phyloP scores from a whole-genome alignment of 1,140 invertebrate genomes.

The Heterodera carotae region DNA sequence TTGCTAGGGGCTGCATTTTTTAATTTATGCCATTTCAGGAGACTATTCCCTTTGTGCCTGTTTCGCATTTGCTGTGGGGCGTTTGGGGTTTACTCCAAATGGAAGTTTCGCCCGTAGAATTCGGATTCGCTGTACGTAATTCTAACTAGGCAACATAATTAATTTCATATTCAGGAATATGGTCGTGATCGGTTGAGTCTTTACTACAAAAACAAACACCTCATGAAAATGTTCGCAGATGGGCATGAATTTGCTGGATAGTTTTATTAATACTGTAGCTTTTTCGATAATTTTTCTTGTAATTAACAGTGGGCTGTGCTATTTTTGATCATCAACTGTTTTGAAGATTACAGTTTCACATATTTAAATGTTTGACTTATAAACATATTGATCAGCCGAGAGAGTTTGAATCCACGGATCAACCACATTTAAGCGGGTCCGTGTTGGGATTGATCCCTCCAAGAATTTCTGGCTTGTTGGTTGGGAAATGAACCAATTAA shows the following conservation, averaged over 20 bases:
- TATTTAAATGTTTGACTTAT: too few species aligned
- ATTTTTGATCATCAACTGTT: too few species aligned
- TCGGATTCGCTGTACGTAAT: constrained; percentile 60
- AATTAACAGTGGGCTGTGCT: too few species aligned
- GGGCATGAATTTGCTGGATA: not conserved
- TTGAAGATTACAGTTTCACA: too few species aligned
- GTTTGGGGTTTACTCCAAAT: constrained; percentile 65
- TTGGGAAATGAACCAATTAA: too few species aligned
- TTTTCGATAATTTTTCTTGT: too few species aligned
- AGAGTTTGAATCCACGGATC: too few species aligned
- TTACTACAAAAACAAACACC: constrained; percentile 62
- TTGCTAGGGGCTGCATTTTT: not conserved
- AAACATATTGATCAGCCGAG: too few species aligned
- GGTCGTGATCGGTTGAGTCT: constrained; percentile 61
- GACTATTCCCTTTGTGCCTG: constrained; percentile 61
- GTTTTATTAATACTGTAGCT: not conserved
- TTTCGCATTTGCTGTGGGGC: constrained; percentile 64
- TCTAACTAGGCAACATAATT: too few species aligned
- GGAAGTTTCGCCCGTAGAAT: constrained; percentile 64
- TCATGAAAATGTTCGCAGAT: constrained; percentile 46
- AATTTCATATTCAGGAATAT: constrained; percentile 61
- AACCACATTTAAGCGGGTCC: too few species aligned
- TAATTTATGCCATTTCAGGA: constrained; percentile 45
- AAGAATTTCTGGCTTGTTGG: too few species aligned
- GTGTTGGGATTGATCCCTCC: too few species aligned